Evolutionary conservation across 2,113 vertebrate genomes (phyloP).

Genomic region (Macquaria australasica): DNA sequence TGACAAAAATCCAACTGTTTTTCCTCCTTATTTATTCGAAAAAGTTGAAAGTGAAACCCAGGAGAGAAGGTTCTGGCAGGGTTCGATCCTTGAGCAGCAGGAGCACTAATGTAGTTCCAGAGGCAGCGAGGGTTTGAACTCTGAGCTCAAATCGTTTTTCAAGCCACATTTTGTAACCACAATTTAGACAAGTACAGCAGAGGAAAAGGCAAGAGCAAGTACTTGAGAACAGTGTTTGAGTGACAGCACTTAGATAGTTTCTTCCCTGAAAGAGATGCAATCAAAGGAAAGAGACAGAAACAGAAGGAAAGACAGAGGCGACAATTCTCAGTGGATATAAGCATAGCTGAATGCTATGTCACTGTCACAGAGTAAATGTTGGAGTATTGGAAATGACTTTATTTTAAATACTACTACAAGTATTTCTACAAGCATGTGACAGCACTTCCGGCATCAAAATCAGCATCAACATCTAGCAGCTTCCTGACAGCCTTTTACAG

Average conservation of each 20-base stretch:
- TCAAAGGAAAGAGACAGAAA: neutral
- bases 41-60: neutral
- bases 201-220: constrained; percentile 2
- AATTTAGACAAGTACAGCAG: constrained; percentile 12
- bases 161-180: constrained; percentile 9
- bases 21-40: neutral
- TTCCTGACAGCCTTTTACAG: neutral
- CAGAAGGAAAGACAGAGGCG: neutral
- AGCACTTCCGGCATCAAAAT: neutral
- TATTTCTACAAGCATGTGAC: neutral
- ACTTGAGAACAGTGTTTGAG: constrained; percentile 16
- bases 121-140: constrained; percentile 2
- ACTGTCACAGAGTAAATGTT: neutral
- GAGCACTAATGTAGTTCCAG: constrained; percentile 34
- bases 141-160: constrained; percentile 19
- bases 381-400: neutral
- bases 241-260: constrained; percentile 21
- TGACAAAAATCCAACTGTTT: constrained; percentile 8
- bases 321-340: neutral
- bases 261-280: neutral
- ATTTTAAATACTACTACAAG: neutral
- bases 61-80: constrained; percentile 13
- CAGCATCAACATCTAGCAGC: neutral
- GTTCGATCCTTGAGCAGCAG: neutral
- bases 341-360: neutral